phyloP scores from a whole-genome alignment of 2,797 vertebrate genomes.

The Ibycter americanus region DNA sequence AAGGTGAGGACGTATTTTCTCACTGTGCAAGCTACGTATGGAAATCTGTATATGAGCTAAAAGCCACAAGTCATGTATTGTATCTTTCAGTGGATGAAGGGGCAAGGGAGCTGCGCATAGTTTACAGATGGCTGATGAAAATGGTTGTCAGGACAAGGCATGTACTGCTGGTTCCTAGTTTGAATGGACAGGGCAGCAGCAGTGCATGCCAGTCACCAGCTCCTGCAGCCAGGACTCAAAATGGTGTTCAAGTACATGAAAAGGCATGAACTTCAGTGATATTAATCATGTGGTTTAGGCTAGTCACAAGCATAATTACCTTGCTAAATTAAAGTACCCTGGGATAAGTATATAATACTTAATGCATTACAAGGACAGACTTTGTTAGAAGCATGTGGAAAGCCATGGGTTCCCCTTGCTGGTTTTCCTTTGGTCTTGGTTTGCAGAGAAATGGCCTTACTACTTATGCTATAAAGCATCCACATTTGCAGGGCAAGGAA shows the following conservation, averaged over 20 bases:
- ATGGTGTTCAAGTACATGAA: rapidly evolving
- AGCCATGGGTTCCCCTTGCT: neutral
- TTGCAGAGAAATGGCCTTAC: neutral
- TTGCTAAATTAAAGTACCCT: neutral
- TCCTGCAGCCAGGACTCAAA: neutral
- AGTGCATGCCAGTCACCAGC: neutral
- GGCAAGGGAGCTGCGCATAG: neutral
- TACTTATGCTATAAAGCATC: neutral
- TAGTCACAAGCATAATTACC: neutral
- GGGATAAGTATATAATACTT: neutral
- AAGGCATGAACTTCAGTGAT: neutral
- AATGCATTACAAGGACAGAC: neutral
- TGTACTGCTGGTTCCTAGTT: neutral
- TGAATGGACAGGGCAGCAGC: rapidly evolving
- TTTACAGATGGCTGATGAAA: neutral
- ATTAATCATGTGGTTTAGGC: neutral
- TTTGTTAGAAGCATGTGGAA: neutral
- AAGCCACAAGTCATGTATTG: rapidly evolving
- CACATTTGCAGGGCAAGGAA: neutral
- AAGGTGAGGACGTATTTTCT: rapidly evolving
- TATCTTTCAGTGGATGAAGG: neutral
- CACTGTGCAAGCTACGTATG: neutral
- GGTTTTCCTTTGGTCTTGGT: neutral
- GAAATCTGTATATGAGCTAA: neutral
- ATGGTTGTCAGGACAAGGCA: neutral